Base-by-base conservation (phyloP, 2,113 vertebrate species). In the Australoheros scitulus region DNA sequence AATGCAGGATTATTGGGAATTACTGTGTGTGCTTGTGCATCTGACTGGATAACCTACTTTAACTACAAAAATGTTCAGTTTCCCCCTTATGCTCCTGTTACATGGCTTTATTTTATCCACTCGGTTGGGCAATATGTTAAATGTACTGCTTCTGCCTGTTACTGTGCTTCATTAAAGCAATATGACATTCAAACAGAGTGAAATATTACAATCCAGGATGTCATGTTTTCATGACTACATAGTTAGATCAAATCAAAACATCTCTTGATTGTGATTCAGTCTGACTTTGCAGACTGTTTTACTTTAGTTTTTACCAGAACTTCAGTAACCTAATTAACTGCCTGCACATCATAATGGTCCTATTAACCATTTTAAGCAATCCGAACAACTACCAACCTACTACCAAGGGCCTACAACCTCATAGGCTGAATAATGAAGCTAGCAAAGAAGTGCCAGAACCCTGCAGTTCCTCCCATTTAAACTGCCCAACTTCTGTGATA, bases 181-280 rank as follows among this genome's bases (percentile, higher is more conserved):
- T 70, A 77, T 76, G 56, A 56, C 83, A 83, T 65, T 81, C 75
- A 70, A 17, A 36, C 72, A 24, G 78, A 64, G 58, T 58, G 60
- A 85, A 85, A 80, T 81, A 84, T 84, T 75, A 14, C 79, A 81
- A 72, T 38, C 24, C 55, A 61, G 6, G 7, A 14, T 82, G 56
- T 52, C 56, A 36, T 8, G 29, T 82, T 88, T 61, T 86, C 24
- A 78, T 50, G 38, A 20, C 29, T 52, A 72, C 52, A 24, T 6
- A 6, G 3, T 74, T 43, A 36, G 50, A 76, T 77, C 20, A 76
- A 65, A 64, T 47, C 18, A 70, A 80, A 88, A 50, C 8, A 13
- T 68, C 24, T 57, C 6, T 4, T 50, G 75, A 90, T 77, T 64
- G 15, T 61, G 59, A 89, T 82, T 88, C 18, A 58, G 24, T 26